Evolutionary conservation across 2,797 vertebrate genomes (phyloP).

Genomic region (Rhodeus uyekii): DNA sequence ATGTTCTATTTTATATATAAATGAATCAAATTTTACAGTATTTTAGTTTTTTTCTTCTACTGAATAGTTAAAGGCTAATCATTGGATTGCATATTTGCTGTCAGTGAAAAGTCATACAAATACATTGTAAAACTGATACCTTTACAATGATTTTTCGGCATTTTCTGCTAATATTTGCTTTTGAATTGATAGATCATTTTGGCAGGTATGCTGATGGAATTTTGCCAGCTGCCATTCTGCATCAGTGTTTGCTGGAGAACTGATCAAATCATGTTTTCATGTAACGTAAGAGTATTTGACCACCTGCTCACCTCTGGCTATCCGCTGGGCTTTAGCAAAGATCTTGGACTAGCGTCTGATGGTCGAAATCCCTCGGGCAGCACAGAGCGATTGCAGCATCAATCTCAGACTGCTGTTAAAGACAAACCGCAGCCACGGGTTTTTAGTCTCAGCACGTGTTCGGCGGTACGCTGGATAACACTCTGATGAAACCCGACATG

Average conservation of each 20-base stretch:
- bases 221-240: background rate
- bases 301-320: constrained; percentile 11
- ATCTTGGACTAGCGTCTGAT: constrained; percentile 11
- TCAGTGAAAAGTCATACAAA: no score
- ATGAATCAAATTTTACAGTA: no score
- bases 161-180: background rate
- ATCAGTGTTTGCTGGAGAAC: constrained; percentile 7
- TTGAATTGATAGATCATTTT: background rate
- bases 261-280: constrained; percentile 37
- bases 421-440: constrained; percentile 4
- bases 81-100: background rate
- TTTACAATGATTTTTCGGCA: background rate
- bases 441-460: constrained; percentile 32
- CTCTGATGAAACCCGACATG: constrained; percentile 40
- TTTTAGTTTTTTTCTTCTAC: no score
- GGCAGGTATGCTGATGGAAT: background rate
- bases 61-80: background rate
- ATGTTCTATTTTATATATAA: no score
- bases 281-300: constrained; percentile 44
- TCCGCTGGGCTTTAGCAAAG: constrained; percentile 35
- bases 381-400: background rate
- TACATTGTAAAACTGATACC: background rate
- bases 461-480: constrained; percentile 12
- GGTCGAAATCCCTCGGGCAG: constrained; percentile 9
- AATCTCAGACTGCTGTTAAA: background rate